Conservation (phyloP, 2,797 vertebrate genomes). For the Anguilla megastoma region DNA sequence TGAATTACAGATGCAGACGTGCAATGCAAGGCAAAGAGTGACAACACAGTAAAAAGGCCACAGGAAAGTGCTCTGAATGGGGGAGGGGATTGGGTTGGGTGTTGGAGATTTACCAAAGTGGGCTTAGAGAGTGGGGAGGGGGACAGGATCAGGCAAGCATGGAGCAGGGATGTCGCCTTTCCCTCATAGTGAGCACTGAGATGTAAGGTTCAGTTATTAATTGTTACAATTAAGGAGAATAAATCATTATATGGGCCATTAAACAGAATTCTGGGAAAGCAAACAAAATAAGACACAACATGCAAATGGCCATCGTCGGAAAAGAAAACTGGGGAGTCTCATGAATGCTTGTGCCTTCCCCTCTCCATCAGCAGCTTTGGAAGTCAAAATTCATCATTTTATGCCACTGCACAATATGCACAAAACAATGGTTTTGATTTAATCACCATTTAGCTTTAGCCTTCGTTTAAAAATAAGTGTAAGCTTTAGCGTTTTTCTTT, state of each 20-base stretch:
- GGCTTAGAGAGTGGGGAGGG: background rate
- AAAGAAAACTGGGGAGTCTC: background rate
- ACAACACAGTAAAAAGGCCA: slow-evolving; percentile 13
- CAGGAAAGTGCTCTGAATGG: background rate
- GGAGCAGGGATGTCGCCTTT: slow-evolving; percentile 18
- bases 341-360: background rate
- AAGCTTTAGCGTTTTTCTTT: background rate
- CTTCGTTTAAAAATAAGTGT: background rate
- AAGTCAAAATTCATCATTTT: background rate
- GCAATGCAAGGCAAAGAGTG: slow-evolving; percentile 26
- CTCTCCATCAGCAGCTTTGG: background rate
- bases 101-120: background rate
- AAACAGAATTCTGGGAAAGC: slow-evolving; percentile 6
- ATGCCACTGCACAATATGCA: background rate
- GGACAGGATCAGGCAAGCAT: background rate
- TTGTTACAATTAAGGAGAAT: slow-evolving; percentile 27
- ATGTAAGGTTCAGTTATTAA: slow-evolving; percentile 28
- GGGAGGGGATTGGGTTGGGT: background rate
- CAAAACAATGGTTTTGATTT: background rate
- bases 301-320: background rate
- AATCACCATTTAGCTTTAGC: background rate
- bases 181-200: background rate
- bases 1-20: slow-evolving; percentile 28
- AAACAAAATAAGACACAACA: background rate
- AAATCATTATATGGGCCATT: slow-evolving; percentile 12